These are phyloP conservation scores for Phymatocera aterrima DNA, from an alignment of 2,888 invertebrate genomes.

Conservation along the genomic window DNA sequence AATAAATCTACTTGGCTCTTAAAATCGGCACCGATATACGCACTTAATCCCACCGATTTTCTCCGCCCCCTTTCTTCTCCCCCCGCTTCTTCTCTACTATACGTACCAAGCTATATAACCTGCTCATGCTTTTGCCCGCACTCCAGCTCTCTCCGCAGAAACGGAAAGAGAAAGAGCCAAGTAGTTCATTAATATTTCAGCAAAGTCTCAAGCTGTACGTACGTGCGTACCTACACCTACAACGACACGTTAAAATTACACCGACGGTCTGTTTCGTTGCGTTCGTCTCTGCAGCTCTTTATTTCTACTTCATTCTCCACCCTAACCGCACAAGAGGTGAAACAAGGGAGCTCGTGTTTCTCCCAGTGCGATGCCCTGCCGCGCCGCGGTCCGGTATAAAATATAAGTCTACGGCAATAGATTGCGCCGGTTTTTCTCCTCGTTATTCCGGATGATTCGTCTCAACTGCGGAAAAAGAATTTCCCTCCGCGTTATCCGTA, in stretches of 20 bases:
- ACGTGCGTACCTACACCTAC: background rate
- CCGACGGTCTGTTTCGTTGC: constrained; percentile 7
- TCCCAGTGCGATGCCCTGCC: no score
- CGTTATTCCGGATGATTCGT: background rate
- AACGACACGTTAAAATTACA: constrained; percentile 15
- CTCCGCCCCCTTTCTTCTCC: background rate
- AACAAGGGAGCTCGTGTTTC: constrained; percentile 8
- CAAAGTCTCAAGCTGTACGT: background rate
- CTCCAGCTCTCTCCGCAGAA: no score
- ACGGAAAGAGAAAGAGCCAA: no score
- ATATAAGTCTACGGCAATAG: constrained; percentile 5
- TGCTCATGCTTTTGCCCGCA: no score
- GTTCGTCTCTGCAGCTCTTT: background rate
- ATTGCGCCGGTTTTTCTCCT: background rate
- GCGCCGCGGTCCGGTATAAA: no score
- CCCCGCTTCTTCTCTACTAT: background rate
- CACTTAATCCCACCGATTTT: background rate
- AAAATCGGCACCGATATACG: constrained; percentile 1
- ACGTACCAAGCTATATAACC: background rate
- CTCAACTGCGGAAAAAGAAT: background rate
- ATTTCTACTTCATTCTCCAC: background rate
- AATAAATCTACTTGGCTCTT: background rate
- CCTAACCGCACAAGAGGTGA: background rate
- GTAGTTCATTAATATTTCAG: constrained; percentile 30
- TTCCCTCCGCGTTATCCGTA: background rate